These are phyloP conservation scores for Centruroides sculpturatus DNA, from an alignment of 1,140 invertebrate genomes.

Conservation along the genomic window DNA sequence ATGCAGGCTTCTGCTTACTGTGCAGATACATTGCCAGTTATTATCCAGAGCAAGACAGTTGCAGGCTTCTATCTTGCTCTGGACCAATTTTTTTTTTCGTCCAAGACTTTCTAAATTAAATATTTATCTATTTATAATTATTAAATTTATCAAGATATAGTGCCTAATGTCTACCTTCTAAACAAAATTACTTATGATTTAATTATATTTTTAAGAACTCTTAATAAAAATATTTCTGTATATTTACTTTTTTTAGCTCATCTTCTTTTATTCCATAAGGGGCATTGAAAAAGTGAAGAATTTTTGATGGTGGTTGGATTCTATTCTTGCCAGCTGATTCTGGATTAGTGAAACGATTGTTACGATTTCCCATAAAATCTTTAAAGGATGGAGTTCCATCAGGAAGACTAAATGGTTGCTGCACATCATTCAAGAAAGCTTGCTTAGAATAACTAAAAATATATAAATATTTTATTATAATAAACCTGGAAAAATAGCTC, in stretches of 20 bases:
- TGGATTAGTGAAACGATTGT: slow-evolving; percentile 58
- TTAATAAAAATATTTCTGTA: background rate
- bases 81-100: too few species aligned
- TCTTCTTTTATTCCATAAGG: slow-evolving; percentile 86
- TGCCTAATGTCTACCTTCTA: too few species aligned
- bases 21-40: too few species aligned
- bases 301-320: slow-evolving; percentile 37
- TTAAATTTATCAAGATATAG: too few species aligned
- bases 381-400: slow-evolving; percentile 95
- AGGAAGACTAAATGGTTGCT: slow-evolving; percentile 83
- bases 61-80: too few species aligned
- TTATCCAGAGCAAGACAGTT: too few species aligned
- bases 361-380: slow-evolving; percentile 91
- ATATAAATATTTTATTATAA: background rate
- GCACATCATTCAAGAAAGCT: slow-evolving; percentile 88
- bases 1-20: too few species aligned
- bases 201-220: background rate
- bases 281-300: slow-evolving; percentile 95
- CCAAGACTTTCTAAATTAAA: too few species aligned
- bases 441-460: slow-evolving; percentile 75
- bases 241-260: slow-evolving; percentile 52
- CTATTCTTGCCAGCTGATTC: slow-evolving; percentile 42
- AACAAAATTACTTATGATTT: background rate
- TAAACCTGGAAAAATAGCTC: too few species aligned
- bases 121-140: too few species aligned